A percentile compares a stretch with the other conserved stretches of the same genome.
Conservation (phyloP, 1,140 invertebrate species). For the Lordiphosa mommai region DNA sequence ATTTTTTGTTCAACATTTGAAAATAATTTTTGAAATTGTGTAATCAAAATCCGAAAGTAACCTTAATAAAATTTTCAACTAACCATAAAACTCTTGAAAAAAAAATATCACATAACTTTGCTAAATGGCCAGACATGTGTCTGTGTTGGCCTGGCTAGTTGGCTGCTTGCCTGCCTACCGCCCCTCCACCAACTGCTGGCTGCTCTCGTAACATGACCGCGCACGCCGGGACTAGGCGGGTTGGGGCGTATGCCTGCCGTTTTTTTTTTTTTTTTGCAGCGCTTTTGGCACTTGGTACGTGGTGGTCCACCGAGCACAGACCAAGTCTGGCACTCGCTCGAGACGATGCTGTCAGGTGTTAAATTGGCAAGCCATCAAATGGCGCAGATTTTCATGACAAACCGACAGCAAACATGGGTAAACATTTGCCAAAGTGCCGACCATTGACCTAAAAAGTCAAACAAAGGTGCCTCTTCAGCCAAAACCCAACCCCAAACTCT, state of each 20-base stretch:
- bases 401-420: constrained; percentile 30
- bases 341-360: constrained; percentile 60
- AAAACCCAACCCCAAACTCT: constrained; percentile 2
- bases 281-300: constrained; percentile 33
- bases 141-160: constrained; percentile 24
- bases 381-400: constrained; percentile 34
- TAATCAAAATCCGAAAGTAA: constrained; percentile 1
- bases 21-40: background rate
- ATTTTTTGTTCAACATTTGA: too few relatives aligned
- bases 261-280: constrained; percentile 3
- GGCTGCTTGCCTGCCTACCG: background rate
- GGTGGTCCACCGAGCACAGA: constrained; percentile 52
- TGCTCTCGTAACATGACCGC: constrained; percentile 40
- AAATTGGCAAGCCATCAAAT: constrained; percentile 66
- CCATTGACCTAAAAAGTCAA: constrained; percentile 65
- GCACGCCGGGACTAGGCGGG: constrained; percentile 1
- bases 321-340: background rate
- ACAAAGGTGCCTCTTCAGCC: constrained; percentile 42
- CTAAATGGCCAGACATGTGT: constrained; percentile 60
- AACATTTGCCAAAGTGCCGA: constrained; percentile 46
- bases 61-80: constrained; percentile 7
- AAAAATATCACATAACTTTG: constrained; percentile 54
- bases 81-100: constrained; percentile 30
- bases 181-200: background rate
- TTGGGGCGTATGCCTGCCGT: constrained; percentile 55